Evolutionary conservation across 2,888 invertebrate genomes (phyloP).

Genomic region (Meiosimyza platycephala): DNA sequence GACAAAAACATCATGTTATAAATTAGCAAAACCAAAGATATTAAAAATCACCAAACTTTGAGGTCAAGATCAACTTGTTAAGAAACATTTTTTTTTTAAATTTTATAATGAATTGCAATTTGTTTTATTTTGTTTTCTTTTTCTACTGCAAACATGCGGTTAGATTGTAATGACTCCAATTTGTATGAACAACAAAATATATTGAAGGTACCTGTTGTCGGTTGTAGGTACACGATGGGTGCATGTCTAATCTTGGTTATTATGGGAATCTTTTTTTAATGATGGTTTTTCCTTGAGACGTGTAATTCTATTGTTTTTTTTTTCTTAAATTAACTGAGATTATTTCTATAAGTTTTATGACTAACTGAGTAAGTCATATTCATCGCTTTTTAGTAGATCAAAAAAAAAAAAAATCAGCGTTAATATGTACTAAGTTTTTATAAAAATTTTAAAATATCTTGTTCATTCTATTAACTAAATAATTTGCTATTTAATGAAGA

Average conservation of each 20-base stretch:
- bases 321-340: no score
- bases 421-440: no score
- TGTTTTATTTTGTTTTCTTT: constrained; percentile 12
- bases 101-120: constrained; percentile 10
- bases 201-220: constrained; percentile 3
- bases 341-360: no score
- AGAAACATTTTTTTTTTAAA: constrained; percentile 35
- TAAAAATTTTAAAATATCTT: no score
- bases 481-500: no score
- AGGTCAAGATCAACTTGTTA: constrained; percentile 58
- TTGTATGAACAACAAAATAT: background rate
- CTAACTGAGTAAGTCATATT: no score
- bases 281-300: background rate
- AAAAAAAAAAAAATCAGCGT: no score
- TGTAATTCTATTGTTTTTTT: background rate
- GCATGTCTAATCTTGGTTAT: background rate
- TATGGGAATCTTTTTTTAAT: constrained; percentile 1
- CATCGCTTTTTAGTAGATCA: no score
- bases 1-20: no score
- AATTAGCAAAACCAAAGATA: no score
- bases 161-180: constrained; percentile 10
- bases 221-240: background rate
- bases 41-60: constrained; percentile 44
- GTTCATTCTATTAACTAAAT: no score
- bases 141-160: background rate